Conservation (phyloP, 2,888 invertebrate genomes). For the Alcis repandata region DNA sequence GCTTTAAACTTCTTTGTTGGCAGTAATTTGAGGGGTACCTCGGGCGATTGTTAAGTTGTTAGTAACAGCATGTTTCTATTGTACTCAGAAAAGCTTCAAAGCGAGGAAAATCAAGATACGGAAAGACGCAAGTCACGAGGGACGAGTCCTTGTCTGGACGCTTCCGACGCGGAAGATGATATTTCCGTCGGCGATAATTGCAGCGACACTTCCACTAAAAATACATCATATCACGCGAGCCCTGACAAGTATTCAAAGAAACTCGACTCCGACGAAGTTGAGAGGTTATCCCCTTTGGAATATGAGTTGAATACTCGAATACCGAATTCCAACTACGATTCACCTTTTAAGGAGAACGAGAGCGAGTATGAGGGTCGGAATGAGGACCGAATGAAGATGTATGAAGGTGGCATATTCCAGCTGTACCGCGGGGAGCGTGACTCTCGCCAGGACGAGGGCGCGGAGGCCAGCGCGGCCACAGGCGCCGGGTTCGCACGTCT, state of each 20-base stretch:
- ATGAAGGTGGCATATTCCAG: constrained; percentile 77
- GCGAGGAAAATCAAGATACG: constrained; percentile 62
- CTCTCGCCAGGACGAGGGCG: constrained; percentile 63
- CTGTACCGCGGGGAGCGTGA: constrained; percentile 74
- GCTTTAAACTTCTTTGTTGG: constrained; percentile 65
- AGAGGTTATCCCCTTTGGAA: constrained; percentile 67
- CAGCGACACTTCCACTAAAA: constrained; percentile 72
- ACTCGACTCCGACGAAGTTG: constrained; percentile 59
- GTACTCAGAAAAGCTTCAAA: constrained; percentile 60
- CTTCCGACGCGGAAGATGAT: constrained; percentile 75
- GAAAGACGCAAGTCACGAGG: constrained; percentile 50
- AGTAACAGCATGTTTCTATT: constrained; percentile 45
- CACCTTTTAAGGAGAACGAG: constrained; percentile 77
- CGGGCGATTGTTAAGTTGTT: constrained; percentile 39
- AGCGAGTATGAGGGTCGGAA: constrained; percentile 67
- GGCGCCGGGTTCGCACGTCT: constrained; percentile 61
- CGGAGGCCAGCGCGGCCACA: constrained; percentile 60
- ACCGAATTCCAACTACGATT: constrained; percentile 69
- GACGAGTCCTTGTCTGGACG: constrained; percentile 65
- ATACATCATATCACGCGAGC: constrained; percentile 42
- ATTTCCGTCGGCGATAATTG: constrained; percentile 81
- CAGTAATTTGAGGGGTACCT: constrained; percentile 53
- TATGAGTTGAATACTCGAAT: constrained; percentile 66
- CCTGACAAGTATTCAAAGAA: constrained; percentile 59
- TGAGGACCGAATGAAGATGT: constrained; percentile 73